These are phyloP conservation scores for Grammatotria lemairii DNA, from an alignment of 2,113 vertebrate genomes.

Conservation along the genomic window DNA sequence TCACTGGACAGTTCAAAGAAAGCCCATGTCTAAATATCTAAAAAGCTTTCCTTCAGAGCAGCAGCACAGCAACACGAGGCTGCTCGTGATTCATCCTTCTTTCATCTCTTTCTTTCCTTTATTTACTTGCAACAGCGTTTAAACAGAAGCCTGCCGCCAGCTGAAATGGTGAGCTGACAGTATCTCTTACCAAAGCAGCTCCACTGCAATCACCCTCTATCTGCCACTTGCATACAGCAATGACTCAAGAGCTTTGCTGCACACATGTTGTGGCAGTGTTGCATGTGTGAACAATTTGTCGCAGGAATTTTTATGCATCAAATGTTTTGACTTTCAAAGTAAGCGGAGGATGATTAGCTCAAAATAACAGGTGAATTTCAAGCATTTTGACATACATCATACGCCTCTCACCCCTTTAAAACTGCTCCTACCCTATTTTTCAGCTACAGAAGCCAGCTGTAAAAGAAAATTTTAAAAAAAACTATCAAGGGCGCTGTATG, in stretches of 20 bases:
- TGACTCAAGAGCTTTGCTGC: background rate
- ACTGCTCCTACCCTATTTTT: background rate
- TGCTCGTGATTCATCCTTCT: constrained; percentile 23
- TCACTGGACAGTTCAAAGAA: constrained; percentile 15
- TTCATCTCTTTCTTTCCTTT: constrained; percentile 38
- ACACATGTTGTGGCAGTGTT: background rate
- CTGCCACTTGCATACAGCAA: background rate
- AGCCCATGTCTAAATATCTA: background rate
- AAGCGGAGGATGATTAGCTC: background rate
- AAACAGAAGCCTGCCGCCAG: background rate
- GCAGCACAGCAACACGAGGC: background rate
- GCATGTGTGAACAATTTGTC: background rate
- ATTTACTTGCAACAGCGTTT: constrained; percentile 9
- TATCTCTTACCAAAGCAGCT: constrained; percentile 23
- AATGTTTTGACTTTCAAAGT: background rate
- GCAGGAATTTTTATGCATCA: background rate
- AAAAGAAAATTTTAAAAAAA: rapidly evolving
- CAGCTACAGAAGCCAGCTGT: background rate
- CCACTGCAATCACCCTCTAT: background rate
- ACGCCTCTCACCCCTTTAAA: background rate
- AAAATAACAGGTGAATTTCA: background rate
- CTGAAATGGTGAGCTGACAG: constrained; percentile 16
- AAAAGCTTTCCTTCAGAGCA: constrained; percentile 21
- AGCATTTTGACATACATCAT: background rate
- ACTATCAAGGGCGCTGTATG: background rate